Base-by-base conservation (phyloP, 2,797 vertebrate species). In the Scolopax rusticola region DNA sequence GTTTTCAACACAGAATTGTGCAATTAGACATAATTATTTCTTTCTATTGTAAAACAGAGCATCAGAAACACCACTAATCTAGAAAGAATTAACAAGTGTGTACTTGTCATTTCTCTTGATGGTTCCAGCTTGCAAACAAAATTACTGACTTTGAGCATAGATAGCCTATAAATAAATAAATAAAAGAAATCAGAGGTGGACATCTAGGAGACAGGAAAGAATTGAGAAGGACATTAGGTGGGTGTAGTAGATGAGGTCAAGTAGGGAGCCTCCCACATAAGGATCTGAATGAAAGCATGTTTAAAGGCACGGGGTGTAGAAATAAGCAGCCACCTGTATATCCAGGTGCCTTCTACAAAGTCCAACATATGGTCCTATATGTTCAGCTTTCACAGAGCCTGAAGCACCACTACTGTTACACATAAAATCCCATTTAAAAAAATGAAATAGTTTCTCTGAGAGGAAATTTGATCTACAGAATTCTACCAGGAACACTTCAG, bases 351-450 rank as follows among this genome's bases (percentile, higher is more conserved):
- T 38, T 23, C 25, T 6, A 33, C 61, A 20, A 65, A 57, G 15
- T 33, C 24, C 59, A 48, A 1, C 2, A 20, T 21, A n/a, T 2
- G 15, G n/a, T 61, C 32, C 5, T 21, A 1, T 38, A 40, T 2
- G 10, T 15, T 17, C 32, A 68, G 48, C 36, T 82, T 90, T 63
- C 61, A 25, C 1, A 48, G 28, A 75, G 45, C 51, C 48, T 61
- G 21, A 15, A 28, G 41, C 36, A 61, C 40, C 36, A 19, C 48
- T 25, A 25, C 56, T 17, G 18, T 21, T 27, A 50, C 8, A 53
- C 1, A 1, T 25, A 45, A 64, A 79, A 77, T 20, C 43, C 27
- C 30, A 17, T 38, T 67, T 41, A 23, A 68, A 57, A 57, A 80
- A 73, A 53, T 53, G 9, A 78, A 91, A 43, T 32, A 1, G 32